phyloP scores from a whole-genome alignment of 2,888 invertebrate genomes.

The Agrotis clavis region DNA sequence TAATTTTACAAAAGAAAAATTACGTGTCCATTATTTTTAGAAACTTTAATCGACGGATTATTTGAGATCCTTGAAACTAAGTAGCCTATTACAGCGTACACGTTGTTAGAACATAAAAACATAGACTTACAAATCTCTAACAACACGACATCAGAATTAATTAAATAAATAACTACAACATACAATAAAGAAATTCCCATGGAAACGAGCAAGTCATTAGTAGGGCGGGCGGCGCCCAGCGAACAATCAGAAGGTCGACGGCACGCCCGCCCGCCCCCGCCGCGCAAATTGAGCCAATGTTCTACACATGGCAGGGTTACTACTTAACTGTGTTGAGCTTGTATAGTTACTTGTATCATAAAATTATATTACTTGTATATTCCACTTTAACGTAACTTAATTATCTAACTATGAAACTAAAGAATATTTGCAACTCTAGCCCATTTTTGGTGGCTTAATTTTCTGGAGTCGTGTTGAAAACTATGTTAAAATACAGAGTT shows the following conservation, averaged over 20 bases:
- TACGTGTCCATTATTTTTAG: too few species aligned
- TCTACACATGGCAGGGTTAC: slow-evolving; percentile 68
- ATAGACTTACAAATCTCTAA: background rate
- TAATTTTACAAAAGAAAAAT: too few species aligned
- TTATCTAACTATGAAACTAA: too few species aligned
- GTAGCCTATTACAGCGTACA: too few species aligned
- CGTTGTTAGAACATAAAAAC: too few species aligned
- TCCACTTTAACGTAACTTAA: too few species aligned
- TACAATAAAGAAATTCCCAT: slow-evolving; percentile 34
- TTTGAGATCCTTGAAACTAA: too few species aligned
- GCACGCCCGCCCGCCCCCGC: slow-evolving; percentile 50
- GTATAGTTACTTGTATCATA: background rate
- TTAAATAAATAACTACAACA: slow-evolving; percentile 26
- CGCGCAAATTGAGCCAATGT: slow-evolving; percentile 84
- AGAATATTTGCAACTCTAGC: too few species aligned
- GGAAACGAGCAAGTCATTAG: slow-evolving; percentile 62
- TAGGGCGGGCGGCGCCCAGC: slow-evolving; percentile 65
- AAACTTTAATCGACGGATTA: too few species aligned
- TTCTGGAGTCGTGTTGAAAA: too few species aligned
- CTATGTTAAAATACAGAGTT: too few species aligned
- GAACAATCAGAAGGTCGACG: slow-evolving; percentile 67
- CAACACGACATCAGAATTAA: slow-evolving; percentile 10
- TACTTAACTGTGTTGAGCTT: slow-evolving; percentile 10
- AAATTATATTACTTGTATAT: background rate
- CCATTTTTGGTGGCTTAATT: too few species aligned